These are phyloP conservation scores for Halyomorpha halys DNA, from an alignment of 1,140 invertebrate genomes.

Conservation along the genomic window DNA sequence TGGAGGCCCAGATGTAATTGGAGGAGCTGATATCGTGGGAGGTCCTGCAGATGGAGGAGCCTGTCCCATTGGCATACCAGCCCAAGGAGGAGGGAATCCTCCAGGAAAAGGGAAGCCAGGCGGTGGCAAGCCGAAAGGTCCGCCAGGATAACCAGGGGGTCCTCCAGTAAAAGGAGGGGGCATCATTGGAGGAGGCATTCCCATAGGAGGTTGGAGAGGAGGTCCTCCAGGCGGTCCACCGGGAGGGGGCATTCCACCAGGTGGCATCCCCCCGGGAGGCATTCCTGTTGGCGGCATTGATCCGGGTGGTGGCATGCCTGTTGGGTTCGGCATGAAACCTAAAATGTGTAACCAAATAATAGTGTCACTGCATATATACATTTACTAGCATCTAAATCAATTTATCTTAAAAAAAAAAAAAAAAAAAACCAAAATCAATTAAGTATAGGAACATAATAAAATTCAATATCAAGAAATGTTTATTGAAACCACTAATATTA, in stretches of 20 bases:
- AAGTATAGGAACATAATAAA: too few species aligned
- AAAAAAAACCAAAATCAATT: too few species aligned
- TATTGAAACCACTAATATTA: too few species aligned
- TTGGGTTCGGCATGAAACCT: constrained; percentile 38
- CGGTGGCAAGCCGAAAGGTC: constrained; percentile 56
- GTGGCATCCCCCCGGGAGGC: constrained; percentile 42
- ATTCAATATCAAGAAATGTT: too few species aligned
- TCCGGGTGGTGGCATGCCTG: constrained; percentile 43
- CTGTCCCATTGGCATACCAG: constrained; percentile 21
- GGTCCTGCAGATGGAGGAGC: constrained; percentile 32
- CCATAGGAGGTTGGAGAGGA: constrained; percentile 27
- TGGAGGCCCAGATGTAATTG: constrained; percentile 15
- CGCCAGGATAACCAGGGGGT: constrained; percentile 41
- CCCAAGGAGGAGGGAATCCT: constrained; percentile 28
- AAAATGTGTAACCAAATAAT: background rate
- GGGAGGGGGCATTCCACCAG: constrained; percentile 1
- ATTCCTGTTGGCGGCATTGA: constrained; percentile 35
- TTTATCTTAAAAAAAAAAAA: too few species aligned
- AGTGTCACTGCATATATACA: too few species aligned
- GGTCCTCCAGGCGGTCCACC: constrained; percentile 41
- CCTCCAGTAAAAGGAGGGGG: constrained; percentile 47
- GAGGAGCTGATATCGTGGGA: constrained; percentile 26
- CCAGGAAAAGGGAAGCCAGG: constrained; percentile 43
- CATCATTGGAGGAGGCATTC: constrained; percentile 44
- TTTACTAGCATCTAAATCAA: too few species aligned